Evolutionary conservation across 1,140 invertebrate genomes (phyloP), one percentile per base, ranked within the genome.

Genomic region (Leptinotarsa defecta): DNA sequence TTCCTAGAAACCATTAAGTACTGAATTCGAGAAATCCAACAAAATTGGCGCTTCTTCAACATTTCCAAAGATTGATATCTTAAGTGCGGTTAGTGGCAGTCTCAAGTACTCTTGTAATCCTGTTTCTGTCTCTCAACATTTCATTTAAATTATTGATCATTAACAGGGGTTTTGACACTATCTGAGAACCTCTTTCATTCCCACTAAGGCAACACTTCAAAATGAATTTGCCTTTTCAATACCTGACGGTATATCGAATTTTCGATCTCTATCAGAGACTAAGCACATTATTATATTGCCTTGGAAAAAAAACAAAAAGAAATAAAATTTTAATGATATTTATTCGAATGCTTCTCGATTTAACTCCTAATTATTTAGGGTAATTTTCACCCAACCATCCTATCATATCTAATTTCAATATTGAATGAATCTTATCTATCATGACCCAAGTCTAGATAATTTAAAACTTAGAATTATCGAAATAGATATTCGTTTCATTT

Each of bases 91-190:
- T 78, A 78, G 75, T 77, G 67, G 67, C 76, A 75, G 76, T 80
- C 76, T 78, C 75, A 71, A 78, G 78, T 79, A 74, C 78, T 68
- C 74, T 77, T 75, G 62, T 73, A 79, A 74, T 52, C 70, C 70
- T 75, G 64, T 76, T 75, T 52, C 68, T 77, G 74, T 77, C 78
- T 75, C 73, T 70, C 57, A 74, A 77, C 78, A 74, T 78, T 80
- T 80, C 77, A 79, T 79, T 78, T 77, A 75, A 76, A 48, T 77
- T 80, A 71, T 73, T 76, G 78, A 64, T 75, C 74, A 76, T 71
- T 77, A 77, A 73, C 73, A 77, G 71, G 73, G 74, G 76, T 77
- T 79, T 77, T 79, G 78, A 79, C 78, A 77, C 78, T 76, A 75
- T 72, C 57, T 64, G 63, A 65, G 63, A 22, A 27, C 17, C 63